Evolutionary conservation across 2,888 invertebrate genomes (phyloP), one percentile per base, ranked within the genome.

Genomic region (Aleiodes leptofemur): DNA sequence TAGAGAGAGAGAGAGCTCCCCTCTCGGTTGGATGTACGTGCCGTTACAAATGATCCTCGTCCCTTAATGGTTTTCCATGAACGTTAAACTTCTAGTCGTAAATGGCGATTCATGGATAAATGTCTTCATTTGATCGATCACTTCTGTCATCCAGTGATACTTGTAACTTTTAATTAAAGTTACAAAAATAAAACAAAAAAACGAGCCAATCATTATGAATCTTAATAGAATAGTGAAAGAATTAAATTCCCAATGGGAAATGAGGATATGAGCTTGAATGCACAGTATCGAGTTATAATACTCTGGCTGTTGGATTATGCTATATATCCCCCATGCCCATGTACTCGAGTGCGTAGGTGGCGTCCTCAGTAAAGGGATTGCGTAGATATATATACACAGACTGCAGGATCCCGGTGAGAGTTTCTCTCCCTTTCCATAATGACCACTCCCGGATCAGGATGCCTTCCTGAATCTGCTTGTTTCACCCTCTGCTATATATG

Each of bases 61-160:
- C 76, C 83, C 83, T 81, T 87, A 87, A 87, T 87, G 86, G 85
- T 85, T 82, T 78, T 59, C 55, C 80, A 77, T 31, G 48, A 64
- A 68, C 31, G 50, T 68, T 51, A 23, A 64, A 64, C 64, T 64
- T 48, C 16, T 9, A 64, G 23, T 64, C 48, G 64, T 61, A 38
- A 76, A 72, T 78, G 77, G 74, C 75, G 75, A 77, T 76, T 78
- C 78, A 78, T 77, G 79, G 79, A 79, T 79, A 79, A 79, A 78
- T 75, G 79, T 76, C 77, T 82, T 83, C 83, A 83, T 87, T 87
- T 88, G 88, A 89, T 88, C 85, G 87, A 89, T 89, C 82, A 84
- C 87, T 86, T 87, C 86, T 87, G 87, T 88, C 87, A 86, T 86
- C 87, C 16, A 0, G 4, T 53, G 14, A 53, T 53, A 53, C 53